Base-by-base conservation (phyloP, 1,140 invertebrate genomes). In the Macrostomum lignano region DNA sequence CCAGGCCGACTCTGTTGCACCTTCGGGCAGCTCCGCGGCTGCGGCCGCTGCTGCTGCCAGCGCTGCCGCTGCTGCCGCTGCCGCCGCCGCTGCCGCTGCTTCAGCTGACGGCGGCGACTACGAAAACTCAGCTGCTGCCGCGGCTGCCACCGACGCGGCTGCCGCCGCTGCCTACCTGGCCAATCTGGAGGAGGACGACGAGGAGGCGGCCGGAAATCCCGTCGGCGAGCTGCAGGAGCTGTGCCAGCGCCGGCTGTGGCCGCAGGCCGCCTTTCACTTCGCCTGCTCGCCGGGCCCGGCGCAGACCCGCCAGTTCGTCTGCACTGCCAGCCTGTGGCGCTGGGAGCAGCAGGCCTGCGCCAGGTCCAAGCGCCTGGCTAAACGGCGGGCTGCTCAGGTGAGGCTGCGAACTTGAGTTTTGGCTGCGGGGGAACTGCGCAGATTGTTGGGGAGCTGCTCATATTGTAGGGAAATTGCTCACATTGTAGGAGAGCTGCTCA, bases 151-250 rank as follows among this genome's bases (percentile, higher is more conserved):
- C n/a, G n/a, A n/a, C n/a, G n/a, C n/a, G n/a, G n/a, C 20, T 38
- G 28, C 28, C 21, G 32, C 36, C 32, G 13, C 32, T 3, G 21
- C 14, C 31, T 35, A 21, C 9, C 20, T 38, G 25, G 20, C 26
- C 20, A 25, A 20, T 4, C 36, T 13, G 22, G 24, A 17, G 11
- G 28, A 14, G n/a, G n/a, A 14, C 7, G 46, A 44, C 9, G 47
- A 46, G 20, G 45, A 42, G 21, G 39, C 40, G 4, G 36, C 40
- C 11, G 51, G 61, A 9, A 91, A 93, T 55, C 84, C 82, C 10
- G 82, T 93, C 41, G 82, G 84, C 17, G 72, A 74, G 56, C 60
- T 93, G 7, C 82, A 91, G 59, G 84, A 93, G 57, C 67, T 88
- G 52, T 91, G 81, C 46, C 88, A 91, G 74, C 75, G 76, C 36